phyloP scores from a whole-genome alignment of 2,113 vertebrate species.

The Eudorcas thomsonii region DNA sequence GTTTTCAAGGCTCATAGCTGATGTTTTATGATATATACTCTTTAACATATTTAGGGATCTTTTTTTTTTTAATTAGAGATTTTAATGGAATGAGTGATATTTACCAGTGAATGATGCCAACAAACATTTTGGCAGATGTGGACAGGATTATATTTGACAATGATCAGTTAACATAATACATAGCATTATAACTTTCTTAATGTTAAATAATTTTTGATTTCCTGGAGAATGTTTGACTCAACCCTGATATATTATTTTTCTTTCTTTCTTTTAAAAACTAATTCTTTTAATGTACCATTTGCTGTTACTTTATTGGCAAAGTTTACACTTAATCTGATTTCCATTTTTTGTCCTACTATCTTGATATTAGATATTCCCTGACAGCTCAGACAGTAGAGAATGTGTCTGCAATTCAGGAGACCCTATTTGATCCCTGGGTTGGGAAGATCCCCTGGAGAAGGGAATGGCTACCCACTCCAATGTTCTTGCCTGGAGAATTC shows the following conservation, averaged over 20 bases:
- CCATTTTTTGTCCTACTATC: not conserved
- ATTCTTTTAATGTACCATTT: not conserved
- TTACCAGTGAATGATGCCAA: not conserved
- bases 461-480: not conserved
- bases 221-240: not conserved
- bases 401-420: not conserved
- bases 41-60: not conserved
- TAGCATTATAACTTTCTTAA: not conserved
- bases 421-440: not conserved
- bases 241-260: not conserved
- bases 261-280: not conserved
- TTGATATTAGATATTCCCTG: not conserved
- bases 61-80: conserved; percentile 22
- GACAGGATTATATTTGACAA: not conserved
- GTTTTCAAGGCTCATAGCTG: not conserved
- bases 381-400: not conserved
- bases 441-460: not conserved
- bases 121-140: not conserved
- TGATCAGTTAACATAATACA: not conserved
- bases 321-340: not conserved
- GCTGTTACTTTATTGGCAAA: not conserved
- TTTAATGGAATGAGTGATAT: not conserved
- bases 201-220: conserved; percentile 19
- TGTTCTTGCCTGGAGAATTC: not conserved
- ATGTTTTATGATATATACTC: not conserved